A percentile compares a stretch with the other conserved stretches of the same genome.
These are phyloP conservation scores for Coptodon bakossiorum DNA, from an alignment of 2,113 vertebrate genomes.

Conservation along the genomic window DNA sequence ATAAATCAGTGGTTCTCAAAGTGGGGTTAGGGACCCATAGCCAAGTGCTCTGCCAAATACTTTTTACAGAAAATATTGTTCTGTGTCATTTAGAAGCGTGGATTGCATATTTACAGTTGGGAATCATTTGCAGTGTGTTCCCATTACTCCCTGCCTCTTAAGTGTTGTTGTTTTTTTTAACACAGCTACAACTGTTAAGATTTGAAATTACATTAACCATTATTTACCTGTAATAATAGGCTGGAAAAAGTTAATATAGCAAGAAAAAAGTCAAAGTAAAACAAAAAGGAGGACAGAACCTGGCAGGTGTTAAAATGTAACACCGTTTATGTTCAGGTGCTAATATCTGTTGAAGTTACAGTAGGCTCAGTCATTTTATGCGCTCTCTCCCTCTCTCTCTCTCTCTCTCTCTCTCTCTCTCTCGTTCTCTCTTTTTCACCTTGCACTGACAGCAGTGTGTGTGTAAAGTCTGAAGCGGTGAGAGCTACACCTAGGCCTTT, in stretches of 20 bases:
- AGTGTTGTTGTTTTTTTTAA: background rate
- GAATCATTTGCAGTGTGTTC: background rate
- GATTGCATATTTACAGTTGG: background rate
- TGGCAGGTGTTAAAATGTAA: background rate
- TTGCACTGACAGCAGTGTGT: background rate
- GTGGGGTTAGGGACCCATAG: background rate
- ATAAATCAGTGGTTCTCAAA: background rate
- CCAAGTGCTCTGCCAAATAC: background rate
- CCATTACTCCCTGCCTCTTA: background rate
- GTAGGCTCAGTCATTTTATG: background rate
- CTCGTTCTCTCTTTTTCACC: background rate
- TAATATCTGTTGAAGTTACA: background rate
- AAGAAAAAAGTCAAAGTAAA: background rate
- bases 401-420: background rate
- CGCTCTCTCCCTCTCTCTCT: background rate
- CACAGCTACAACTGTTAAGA: background rate
- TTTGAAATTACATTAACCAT: background rate
- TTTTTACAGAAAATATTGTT: background rate
- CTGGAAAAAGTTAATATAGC: background rate
- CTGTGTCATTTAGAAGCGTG: background rate
- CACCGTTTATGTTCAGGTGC: background rate
- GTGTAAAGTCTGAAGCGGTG: background rate
- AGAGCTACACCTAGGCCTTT: background rate
- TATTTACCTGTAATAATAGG: background rate
- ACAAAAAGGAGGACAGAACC: background rate